Evolutionary conservation across 2,113 vertebrate genomes (phyloP), one percentile per base, ranked within the genome.

Genomic region (Patagioenas fasciata): DNA sequence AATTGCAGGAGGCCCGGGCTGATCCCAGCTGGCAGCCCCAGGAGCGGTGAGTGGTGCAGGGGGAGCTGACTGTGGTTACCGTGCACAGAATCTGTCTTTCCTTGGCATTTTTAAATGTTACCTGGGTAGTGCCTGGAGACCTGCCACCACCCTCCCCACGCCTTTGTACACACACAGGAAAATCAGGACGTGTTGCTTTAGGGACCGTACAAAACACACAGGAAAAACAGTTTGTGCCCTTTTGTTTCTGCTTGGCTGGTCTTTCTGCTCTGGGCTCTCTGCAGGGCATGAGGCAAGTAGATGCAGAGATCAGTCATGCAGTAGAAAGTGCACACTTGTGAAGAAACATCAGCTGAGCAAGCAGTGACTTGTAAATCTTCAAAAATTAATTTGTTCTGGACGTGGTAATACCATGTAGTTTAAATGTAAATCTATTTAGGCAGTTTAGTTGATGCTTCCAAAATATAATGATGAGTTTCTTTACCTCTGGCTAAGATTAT

Each of bases 1-100:
- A 13, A 1, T 4, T 15, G 44, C 36, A 47, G 44, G 32, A 60
- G 66, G 62, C 72, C 15, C 10, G 44, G 44, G 69, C 31, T 51
- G 80, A n/a, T 57, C 10, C 2, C 13, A 17, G 38, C 25, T 10
- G 3, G 38, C 66, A 53, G 64, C 50, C 29, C 23, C 4, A 1
- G 24, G 32, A n/a, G 0, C 1, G 1, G 42, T 2, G 4, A 2
- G 42, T 1, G 4, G 5, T 6, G 21, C 1, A 0, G 54, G 23
- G n/a, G 61, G 25, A 48, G 16, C 58, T 85, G 66, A 9, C 11
- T 69, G 50, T 6, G 5, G 2, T 69, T 29, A 4, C 26, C 11
- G 10, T 40, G 11, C 11, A 5, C 3, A 6, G 42, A 8, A 36
- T 56, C 15, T 9, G 11, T 34, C 29, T 65, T 72, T 54, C 34